A percentile compares a stretch with the other conserved stretches of the same genome.
Conservation (phyloP, 92 coral and sea anemone species). For the Epizoanthus scotinus region DNA sequence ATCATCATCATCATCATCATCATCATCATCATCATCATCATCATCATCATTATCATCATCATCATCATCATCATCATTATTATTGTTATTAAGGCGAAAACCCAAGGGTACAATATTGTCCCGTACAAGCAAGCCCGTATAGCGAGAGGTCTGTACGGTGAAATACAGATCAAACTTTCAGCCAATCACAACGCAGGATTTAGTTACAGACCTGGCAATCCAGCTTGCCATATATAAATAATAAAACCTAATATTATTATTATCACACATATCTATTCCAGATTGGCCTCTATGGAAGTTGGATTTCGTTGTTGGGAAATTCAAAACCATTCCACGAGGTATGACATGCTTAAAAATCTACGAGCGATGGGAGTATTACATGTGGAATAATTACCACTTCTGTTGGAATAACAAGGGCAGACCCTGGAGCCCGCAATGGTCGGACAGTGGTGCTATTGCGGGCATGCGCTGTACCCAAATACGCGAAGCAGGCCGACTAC, state of each 20-base stretch:
- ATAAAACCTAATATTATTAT: not conserved
- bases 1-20: too few species aligned
- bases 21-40: too few species aligned
- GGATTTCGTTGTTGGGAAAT: slow-evolving; percentile 18
- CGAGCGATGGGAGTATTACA: slow-evolving; percentile 14
- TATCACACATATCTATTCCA: not conserved
- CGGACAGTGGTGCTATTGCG: slow-evolving; percentile 31
- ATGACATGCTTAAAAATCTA: slow-evolving; percentile 31
- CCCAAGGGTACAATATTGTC: too few species aligned
- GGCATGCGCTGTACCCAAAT: slow-evolving; percentile 43
- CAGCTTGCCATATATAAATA: too few species aligned
- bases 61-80: too few species aligned
- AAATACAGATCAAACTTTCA: too few species aligned
- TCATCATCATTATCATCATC: too few species aligned
- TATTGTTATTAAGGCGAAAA: too few species aligned
- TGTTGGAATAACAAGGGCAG: slow-evolving; percentile 31
- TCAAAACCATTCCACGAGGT: not conserved
- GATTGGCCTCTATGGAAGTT: slow-evolving; percentile 37
- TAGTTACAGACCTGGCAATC: too few species aligned
- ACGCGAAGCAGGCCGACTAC: slow-evolving; percentile 5
- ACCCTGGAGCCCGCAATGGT: slow-evolving; percentile 35
- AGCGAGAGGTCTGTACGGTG: too few species aligned
- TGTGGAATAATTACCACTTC: slow-evolving; percentile 7
- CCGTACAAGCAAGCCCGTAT: too few species aligned
- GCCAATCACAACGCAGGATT: too few species aligned